A percentile compares a stretch with the other conserved stretches of the same genome.
Evolutionary conservation across 2,113 vertebrate species (phyloP).

Genomic region (Struthidea cinerea): DNA sequence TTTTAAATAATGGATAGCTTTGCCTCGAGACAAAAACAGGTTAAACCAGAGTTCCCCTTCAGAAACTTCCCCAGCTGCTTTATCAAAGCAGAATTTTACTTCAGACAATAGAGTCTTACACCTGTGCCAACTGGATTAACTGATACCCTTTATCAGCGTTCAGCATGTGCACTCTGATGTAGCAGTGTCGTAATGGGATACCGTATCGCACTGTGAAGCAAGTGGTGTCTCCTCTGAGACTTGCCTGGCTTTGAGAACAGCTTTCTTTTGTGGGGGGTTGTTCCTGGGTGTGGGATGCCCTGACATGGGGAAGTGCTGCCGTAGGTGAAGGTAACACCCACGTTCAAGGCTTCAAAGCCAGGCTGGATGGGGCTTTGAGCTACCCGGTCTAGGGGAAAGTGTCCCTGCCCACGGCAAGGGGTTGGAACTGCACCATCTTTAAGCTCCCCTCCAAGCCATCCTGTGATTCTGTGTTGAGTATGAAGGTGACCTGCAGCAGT

Average conservation of each 20-base stretch:
- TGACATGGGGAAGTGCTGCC: rapidly evolving
- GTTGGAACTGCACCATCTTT: rapidly evolving
- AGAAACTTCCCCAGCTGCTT: slow-evolving; percentile 13
- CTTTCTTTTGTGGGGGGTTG: not conserved
- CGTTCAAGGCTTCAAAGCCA: not conserved
- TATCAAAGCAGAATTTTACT: slow-evolving; percentile 19
- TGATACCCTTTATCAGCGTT: slow-evolving; percentile 13
- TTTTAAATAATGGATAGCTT: slow-evolving; percentile 14
- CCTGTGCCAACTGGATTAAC: not conserved
- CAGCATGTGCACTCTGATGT: not conserved
- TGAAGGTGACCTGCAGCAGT: not conserved
- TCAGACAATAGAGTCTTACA: not conserved
- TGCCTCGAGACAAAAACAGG: not conserved
- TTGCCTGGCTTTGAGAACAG: not conserved
- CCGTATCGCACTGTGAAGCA: not conserved
- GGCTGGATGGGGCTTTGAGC: not conserved
- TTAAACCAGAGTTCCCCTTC: not conserved
- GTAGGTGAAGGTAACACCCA: rapidly evolving
- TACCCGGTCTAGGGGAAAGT: not conserved
- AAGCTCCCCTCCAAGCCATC: not conserved
- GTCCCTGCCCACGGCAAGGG: not conserved
- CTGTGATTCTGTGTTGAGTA: not conserved
- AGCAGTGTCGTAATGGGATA: rapidly evolving
- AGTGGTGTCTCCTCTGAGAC: not conserved
- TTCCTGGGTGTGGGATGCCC: not conserved